phyloP scores from a whole-genome alignment of 1,140 invertebrate species.

The Brachionus manjavacas region DNA sequence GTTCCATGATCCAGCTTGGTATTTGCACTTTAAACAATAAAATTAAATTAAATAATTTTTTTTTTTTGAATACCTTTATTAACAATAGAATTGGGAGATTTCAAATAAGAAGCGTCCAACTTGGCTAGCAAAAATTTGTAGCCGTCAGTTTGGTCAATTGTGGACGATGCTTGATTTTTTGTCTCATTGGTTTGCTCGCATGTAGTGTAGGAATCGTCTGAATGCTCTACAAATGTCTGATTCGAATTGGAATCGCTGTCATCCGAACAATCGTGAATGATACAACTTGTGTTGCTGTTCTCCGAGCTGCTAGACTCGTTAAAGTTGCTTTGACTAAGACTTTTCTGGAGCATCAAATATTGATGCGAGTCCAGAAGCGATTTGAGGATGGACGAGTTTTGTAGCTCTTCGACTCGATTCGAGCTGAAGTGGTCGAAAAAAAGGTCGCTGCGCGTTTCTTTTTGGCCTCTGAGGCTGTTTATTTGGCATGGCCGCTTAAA shows the following conservation, averaged over 20 bases:
- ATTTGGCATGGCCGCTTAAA: background rate
- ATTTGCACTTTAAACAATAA: background rate
- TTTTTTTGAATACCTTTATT: background rate
- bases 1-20: background rate
- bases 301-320: background rate
- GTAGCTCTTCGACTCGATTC: background rate
- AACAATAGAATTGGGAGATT: constrained; percentile 8
- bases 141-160: constrained; percentile 65
- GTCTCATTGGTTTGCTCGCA: background rate
- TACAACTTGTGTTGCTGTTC: background rate
- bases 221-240: constrained; percentile 31
- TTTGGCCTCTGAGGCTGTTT: background rate
- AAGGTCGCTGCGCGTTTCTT: background rate
- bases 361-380: constrained; percentile 8
- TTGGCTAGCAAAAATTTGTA: background rate
- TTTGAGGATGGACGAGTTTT: background rate
- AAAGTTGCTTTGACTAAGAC: background rate
- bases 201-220: background rate
- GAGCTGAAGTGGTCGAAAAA: background rate
- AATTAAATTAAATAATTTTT: background rate
- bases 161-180: background rate
- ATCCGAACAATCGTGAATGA: background rate
- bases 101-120: background rate
- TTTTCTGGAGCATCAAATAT: background rate
- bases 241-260: background rate